phyloP scores from a whole-genome alignment of 2,888 invertebrate species.

The Rhagium mordax region DNA sequence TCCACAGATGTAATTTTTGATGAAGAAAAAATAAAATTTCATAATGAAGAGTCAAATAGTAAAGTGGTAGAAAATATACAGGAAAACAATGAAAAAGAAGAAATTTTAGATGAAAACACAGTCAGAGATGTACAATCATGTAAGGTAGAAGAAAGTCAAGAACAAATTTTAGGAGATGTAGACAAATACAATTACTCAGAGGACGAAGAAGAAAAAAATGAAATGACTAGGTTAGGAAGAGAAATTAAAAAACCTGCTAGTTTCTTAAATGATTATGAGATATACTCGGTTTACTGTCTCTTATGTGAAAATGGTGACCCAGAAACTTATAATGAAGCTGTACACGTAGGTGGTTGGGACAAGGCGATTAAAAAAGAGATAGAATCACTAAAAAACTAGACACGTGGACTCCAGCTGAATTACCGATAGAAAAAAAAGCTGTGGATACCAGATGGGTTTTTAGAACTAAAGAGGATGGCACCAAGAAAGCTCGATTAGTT shows the following conservation, averaged over 20 bases:
- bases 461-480: slow-evolving; percentile 25
- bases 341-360: slow-evolving; percentile 6
- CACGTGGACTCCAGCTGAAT: slow-evolving; percentile 10
- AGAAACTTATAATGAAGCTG: slow-evolving; percentile 15
- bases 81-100: not conserved
- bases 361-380: slow-evolving; percentile 17
- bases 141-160: too few relatives aligned
- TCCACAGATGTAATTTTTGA: not conserved
- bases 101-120: too few relatives aligned
- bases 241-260: not conserved
- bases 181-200: too few relatives aligned
- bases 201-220: not conserved
- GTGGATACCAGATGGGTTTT: slow-evolving; percentile 36
- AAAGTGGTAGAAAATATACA: not conserved
- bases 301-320: not conserved
- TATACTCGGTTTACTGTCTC: slow-evolving; percentile 21
- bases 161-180: too few relatives aligned
- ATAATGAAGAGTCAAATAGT: not conserved
- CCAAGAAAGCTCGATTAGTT: slow-evolving; percentile 42
- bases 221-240: not conserved
- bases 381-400: slow-evolving; percentile 29
- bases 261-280: slow-evolving; percentile 11
- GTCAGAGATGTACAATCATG: too few relatives aligned
- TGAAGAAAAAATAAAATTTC: not conserved
- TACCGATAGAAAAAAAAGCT: slow-evolving; percentile 19